Evolutionary conservation across 2,888 invertebrate genomes (phyloP).

Genomic region (Malthinus flaveolus): DNA sequence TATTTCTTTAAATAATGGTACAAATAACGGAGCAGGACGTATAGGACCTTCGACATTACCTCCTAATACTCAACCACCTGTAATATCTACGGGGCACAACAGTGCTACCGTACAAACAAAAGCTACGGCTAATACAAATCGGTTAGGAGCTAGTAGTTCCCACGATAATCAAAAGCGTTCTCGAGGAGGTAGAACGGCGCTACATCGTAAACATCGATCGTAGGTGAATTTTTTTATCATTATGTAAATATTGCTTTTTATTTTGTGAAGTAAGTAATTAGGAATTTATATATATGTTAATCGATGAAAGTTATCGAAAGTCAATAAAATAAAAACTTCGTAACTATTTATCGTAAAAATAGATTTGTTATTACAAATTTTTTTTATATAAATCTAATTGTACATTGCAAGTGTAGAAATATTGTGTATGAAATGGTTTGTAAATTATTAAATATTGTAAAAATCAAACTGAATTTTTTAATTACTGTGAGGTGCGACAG

Average conservation of each 20-base stretch:
- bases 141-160: slow-evolving; percentile 37
- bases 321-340: no score
- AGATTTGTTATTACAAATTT: no score
- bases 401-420: no score
- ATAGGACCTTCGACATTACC: slow-evolving; percentile 44
- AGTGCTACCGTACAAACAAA: slow-evolving; percentile 45
- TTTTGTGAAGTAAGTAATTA: not conserved
- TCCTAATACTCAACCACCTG: slow-evolving; percentile 37
- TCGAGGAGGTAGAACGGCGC: slow-evolving; percentile 49
- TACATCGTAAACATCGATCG: slow-evolving; percentile 45
- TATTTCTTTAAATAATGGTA: slow-evolving; percentile 53
- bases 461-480: no score
- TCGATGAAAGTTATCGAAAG: no score
- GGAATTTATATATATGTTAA: no score
- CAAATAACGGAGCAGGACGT: slow-evolving; percentile 54
- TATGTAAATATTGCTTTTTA: not conserved
- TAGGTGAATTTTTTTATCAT: slow-evolving; percentile 4
- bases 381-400: no score
- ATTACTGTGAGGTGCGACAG: no score
- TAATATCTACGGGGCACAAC: slow-evolving; percentile 43
- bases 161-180: slow-evolving; percentile 49
- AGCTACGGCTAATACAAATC: slow-evolving; percentile 34
- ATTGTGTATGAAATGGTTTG: no score
- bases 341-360: no score
- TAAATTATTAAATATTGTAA: no score